phyloP scores from a whole-genome alignment of 2,797 vertebrate genomes.

The Sebastes nivosus region DNA sequence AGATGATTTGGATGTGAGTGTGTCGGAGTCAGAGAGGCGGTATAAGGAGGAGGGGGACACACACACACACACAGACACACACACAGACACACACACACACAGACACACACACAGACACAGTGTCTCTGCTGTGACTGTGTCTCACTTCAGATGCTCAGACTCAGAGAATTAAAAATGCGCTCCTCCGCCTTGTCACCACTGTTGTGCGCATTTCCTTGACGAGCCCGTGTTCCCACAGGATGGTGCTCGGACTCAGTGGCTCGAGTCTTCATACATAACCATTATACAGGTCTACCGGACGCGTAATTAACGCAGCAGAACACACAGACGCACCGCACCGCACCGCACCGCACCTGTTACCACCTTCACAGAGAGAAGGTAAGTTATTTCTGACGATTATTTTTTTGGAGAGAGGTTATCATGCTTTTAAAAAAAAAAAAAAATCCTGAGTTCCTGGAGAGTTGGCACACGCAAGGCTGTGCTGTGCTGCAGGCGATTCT shows the following conservation, averaged over 20 bases:
- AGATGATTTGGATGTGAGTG: slow-evolving; percentile 30
- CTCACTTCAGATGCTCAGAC: slow-evolving; percentile 66
- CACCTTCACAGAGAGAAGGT: slow-evolving; percentile 65
- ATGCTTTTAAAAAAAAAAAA: neutral
- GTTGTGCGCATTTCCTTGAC: slow-evolving; percentile 63
- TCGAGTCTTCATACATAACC: slow-evolving; percentile 25
- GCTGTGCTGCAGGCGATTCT: slow-evolving; percentile 26
- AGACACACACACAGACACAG: neutral
- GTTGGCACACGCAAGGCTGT: slow-evolving; percentile 37
- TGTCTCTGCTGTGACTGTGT: slow-evolving; percentile 58
- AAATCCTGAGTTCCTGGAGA: slow-evolving; percentile 47
- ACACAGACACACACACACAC: neutral
- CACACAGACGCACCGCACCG: neutral
- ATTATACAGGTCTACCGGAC: slow-evolving; percentile 41
- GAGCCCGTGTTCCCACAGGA: slow-evolving; percentile 51
- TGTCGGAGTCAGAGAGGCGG: slow-evolving; percentile 46
- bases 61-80: neutral
- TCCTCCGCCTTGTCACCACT: slow-evolving; percentile 71
- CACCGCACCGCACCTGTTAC: slow-evolving; percentile 57
- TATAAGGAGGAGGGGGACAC: neutral
- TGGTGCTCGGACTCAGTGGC: slow-evolving; percentile 57
- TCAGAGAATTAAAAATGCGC: slow-evolving; percentile 65
- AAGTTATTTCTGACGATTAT: slow-evolving; percentile 23
- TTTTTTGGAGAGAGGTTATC: neutral
- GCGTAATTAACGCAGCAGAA: slow-evolving; percentile 37